phyloP scores from a whole-genome alignment of 2,797 vertebrate genomes.

The Gouania willdenowi region DNA sequence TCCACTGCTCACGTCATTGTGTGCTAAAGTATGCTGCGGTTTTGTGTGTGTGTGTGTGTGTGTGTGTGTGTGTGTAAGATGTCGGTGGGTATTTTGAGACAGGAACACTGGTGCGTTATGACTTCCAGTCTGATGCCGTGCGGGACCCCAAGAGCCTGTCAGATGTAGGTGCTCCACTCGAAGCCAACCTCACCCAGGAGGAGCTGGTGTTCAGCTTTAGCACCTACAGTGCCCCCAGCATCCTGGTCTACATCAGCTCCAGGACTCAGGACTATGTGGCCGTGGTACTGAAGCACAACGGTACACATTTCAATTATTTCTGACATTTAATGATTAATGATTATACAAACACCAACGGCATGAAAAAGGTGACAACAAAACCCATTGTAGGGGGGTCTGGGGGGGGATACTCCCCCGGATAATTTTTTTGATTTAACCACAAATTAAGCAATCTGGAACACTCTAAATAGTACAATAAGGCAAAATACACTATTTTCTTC shows the following conservation, averaged over 20 bases:
- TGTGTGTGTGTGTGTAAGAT: conserved; percentile 63
- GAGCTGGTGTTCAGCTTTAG: conserved; percentile 93
- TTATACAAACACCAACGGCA: too few species aligned
- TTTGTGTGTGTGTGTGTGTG: neutral
- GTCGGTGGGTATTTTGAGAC: conserved; percentile 96
- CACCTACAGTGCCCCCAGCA: conserved; percentile 85
- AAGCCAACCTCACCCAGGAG: conserved; percentile 81
- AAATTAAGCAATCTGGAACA: too few species aligned
- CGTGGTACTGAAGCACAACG: conserved; percentile 78
- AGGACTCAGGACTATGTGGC: conserved; percentile 89
- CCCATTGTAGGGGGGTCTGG: too few species aligned
- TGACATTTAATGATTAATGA: too few species aligned
- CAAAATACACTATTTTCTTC: too few species aligned
- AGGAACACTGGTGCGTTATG: conserved; percentile 90
- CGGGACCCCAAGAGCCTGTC: conserved; percentile 58
- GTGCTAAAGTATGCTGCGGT: too few species aligned
- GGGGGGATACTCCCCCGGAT: too few species aligned
- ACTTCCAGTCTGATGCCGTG: conserved; percentile 76
- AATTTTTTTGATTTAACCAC: too few species aligned
- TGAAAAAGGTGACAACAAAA: too few species aligned
- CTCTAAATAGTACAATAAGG: too few species aligned
- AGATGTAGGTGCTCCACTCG: conserved; percentile 33
- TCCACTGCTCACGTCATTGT: too few species aligned
- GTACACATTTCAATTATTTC: conserved; percentile 26
- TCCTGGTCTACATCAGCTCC: conserved; percentile 90